Evolutionary conservation across 2,113 vertebrate genomes (phyloP).

Genomic region (Amphiprion ocellaris): DNA sequence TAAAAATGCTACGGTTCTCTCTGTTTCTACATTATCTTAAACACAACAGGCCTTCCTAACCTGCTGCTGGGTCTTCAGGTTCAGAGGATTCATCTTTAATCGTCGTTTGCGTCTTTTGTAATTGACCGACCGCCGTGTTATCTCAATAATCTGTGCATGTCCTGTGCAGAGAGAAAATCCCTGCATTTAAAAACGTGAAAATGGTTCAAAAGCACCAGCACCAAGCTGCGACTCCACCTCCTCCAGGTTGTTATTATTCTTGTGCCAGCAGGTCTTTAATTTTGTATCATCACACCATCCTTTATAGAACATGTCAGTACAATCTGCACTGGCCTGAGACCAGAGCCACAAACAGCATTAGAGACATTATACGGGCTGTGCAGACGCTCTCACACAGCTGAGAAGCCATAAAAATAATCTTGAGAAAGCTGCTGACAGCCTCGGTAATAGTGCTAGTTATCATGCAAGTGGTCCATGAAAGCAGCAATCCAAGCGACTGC

Average conservation of each 20-base stretch:
- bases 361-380: constrained; percentile 11
- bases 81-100: too few relatives aligned
- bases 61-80: too few relatives aligned
- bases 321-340: neutral
- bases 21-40: too few relatives aligned
- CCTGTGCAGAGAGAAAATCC: neutral
- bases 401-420: constrained; percentile 38
- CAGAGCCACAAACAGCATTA: neutral
- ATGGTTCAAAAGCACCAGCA: too few relatives aligned
- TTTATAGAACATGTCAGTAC: neutral
- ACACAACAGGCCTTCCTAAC: too few relatives aligned
- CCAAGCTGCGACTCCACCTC: neutral
- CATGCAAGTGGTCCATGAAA: constrained; percentile 68
- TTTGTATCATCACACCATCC: neutral
- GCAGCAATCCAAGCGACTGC: constrained; percentile 39
- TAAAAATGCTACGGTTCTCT: too few relatives aligned
- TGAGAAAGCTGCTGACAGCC: constrained; percentile 59
- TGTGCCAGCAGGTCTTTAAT: neutral
- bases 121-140: neutral
- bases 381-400: constrained; percentile 15
- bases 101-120: too few relatives aligned
- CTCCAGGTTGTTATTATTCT: neutral
- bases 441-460: constrained; percentile 59
- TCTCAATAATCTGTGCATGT: accelerated
- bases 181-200: neutral